Evolutionary conservation across 2,113 vertebrate genomes (phyloP).

Genomic region (Damaliscus lunatus): DNA sequence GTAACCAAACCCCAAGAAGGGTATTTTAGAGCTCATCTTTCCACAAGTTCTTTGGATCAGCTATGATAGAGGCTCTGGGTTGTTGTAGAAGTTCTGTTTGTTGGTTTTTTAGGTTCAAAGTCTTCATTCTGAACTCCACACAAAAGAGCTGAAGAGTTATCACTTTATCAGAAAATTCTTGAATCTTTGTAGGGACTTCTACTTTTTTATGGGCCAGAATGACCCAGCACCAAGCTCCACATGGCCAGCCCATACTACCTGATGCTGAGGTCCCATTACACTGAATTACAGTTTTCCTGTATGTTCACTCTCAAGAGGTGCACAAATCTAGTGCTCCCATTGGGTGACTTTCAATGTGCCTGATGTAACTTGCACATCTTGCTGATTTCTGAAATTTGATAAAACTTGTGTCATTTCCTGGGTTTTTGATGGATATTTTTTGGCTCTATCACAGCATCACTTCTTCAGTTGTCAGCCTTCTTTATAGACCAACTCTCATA

Average conservation of each 20-base stretch:
- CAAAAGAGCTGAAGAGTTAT: not conserved
- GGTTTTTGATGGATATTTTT: not conserved
- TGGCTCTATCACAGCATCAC: accelerated
- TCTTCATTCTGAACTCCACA: not conserved
- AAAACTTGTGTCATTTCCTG: not conserved
- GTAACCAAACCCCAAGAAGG: too few species aligned
- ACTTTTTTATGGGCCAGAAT: not conserved
- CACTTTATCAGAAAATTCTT: not conserved
- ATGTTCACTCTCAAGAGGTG: too few species aligned
- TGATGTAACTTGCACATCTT: not conserved
- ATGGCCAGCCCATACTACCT: accelerated
- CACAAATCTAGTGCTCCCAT: not conserved
- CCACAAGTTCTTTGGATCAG: not conserved
- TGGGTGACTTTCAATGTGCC: not conserved
- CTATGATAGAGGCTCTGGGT: not conserved
- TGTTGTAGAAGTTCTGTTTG: not conserved
- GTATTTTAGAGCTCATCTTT: not conserved
- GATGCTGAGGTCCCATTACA: accelerated
- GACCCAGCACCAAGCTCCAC: accelerated
- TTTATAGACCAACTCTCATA: not conserved
- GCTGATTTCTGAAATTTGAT: not conserved
- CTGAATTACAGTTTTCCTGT: not conserved
- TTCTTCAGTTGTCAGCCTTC: not conserved
- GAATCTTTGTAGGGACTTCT: not conserved
- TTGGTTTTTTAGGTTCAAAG: not conserved